Evolutionary conservation across 1,140 invertebrate species (phyloP), one percentile per base, ranked within the genome.

Genomic region (Eriocheir sinensis): DNA sequence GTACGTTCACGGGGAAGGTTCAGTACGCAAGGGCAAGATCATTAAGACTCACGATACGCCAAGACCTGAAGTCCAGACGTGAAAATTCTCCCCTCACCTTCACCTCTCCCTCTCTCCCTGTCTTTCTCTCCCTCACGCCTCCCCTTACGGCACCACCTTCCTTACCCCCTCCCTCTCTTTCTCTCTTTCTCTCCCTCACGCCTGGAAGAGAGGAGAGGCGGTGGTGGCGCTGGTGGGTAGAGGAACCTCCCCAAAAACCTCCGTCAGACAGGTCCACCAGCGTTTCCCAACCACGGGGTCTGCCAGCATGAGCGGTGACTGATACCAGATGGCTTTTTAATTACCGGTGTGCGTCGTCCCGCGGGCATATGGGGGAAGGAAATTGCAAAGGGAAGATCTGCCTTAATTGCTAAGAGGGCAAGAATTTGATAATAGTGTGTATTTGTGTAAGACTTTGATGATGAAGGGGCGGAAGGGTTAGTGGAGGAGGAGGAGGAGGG

Each of bases 381-480:
- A 94, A 94, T 94, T 94, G 94, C 94, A 94, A 94, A 72, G 94
- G 89, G 80, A 91, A 30, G 81, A 86, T 93, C 89, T 94, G 81
- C 81, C 89, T 83, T 91, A 92, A 92, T 94, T 60, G 81, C 89
- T 60, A 83, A 34, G 89, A 86, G 81, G 89, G 89, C 32, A 94
- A 91, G 89, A 94, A 94, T 94, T 94, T 94, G 94, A 94, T 94
- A 94, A 94, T 94, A 92, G 81, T 94, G 90, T 94, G 90, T 94
- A 92, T 94, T 94, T 94, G 94, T 85, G 48, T 40, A 85, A 92
- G 94, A 89, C 72, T 90, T 94, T 90, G 86, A 90, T 94, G 44
- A 92, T 79, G 41, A 85, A 15, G 44, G 85, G 38, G 44, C 83
- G 48, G 30, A 36, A 40, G 21, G 48, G 83, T 72, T 32, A 32